phyloP scores from a whole-genome alignment of 2,113 vertebrate species.

The Lepus timidus region DNA sequence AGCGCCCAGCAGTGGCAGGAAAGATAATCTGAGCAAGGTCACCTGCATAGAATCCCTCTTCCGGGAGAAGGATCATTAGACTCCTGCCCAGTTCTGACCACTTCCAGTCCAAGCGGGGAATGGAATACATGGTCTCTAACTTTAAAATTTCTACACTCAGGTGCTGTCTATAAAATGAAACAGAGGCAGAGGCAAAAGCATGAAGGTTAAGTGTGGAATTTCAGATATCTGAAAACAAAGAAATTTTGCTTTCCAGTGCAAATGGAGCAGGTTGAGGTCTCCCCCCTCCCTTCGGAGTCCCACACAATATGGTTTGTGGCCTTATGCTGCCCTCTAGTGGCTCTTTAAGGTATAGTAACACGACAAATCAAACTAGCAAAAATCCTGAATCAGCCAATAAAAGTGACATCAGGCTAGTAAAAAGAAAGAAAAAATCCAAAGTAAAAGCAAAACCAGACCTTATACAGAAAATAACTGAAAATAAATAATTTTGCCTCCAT shows the following conservation, averaged over 20 bases:
- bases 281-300: not conserved
- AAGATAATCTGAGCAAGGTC: constrained; percentile 54
- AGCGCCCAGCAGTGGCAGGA: not conserved
- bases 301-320: constrained; percentile 59
- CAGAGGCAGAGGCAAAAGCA: constrained; percentile 15
- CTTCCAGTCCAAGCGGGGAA: not conserved
- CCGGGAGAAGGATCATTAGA: not conserved
- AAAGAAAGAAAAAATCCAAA: not conserved
- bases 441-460: not conserved
- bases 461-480: not conserved
- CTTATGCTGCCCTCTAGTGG: constrained; percentile 88
- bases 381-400: not conserved
- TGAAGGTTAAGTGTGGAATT: constrained; percentile 43
- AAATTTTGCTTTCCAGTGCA: not conserved
- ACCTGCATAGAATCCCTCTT: not conserved
- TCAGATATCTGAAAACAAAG: constrained; percentile 76
- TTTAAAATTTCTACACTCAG: constrained; percentile 10
- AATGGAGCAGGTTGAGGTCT: not conserved
- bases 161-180: constrained; percentile 66
- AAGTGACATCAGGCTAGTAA: not conserved
- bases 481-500: not conserved
- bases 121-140: not conserved
- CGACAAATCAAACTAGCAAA: not conserved
- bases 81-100: not conserved
- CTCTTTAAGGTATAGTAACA: not conserved